Base-by-base conservation (phyloP, 2,888 invertebrate species). In the Amblyjoppa fuscipennis region DNA sequence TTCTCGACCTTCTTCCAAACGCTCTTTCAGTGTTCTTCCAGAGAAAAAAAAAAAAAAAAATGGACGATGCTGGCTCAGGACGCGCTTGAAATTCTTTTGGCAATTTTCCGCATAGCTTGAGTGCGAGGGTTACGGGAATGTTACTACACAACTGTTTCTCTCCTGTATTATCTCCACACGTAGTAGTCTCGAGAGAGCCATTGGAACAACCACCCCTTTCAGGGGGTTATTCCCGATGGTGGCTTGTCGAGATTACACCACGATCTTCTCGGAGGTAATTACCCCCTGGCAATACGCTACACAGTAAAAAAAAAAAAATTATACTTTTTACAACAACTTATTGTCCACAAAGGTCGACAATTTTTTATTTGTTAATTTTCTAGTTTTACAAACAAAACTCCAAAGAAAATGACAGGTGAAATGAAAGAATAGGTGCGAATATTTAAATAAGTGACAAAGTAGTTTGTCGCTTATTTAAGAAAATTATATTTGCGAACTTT, bases 211-310 rank as follows among this genome's bases (percentile, higher is more conserved):
- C 28, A 31, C 70, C 69, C 61, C 31, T 59, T 41, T 38, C 51
- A 25, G 73, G 13, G 68, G 28, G 68, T 83, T 66, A 51, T 74
- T 25, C 20, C 31, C 25, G 49, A 49, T 78, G 28, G 71, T 73
- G 78, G 59, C 73, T 64, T 74, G 20, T 51, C 59, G 31, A 83
- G 79, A 83, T 83, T 83, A 80, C 69, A 79, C 28, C 79, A 16
- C 41, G 38, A 59, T 34, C 59, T 64, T n/a, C 51, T 68, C 49
- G 20, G 69, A 13, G 76, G 76, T 76, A 76, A 76, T 76, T 76
- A 56, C 51, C 76, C 66, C 25, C 34, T 9, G n/a, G 51, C 49
- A 75, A 75, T 75, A 75, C 75, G 64, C 16, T 20, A 53, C 20
- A 20, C 20, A 20, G 20, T 20, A 20, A 20, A 20, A 20, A 20